These are phyloP conservation scores for Heliconius hortense DNA, from an alignment of 2,888 invertebrate genomes.

Conservation along the genomic window DNA sequence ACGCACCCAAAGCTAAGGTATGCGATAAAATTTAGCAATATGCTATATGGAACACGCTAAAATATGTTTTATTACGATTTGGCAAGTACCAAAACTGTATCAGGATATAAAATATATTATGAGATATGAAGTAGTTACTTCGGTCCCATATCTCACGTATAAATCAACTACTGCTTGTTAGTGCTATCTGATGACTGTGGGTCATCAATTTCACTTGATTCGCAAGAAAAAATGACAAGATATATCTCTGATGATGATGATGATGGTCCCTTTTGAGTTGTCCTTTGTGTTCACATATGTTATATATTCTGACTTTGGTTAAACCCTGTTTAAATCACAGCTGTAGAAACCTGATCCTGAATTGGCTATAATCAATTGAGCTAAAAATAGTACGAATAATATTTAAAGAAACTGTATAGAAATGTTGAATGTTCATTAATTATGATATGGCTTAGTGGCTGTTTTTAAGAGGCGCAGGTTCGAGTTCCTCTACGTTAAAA, in stretches of 20 bases:
- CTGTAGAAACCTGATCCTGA: background rate
- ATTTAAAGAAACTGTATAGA: no score
- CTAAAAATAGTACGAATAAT: no score
- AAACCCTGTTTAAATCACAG: background rate
- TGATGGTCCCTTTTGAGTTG: conserved; percentile 42
- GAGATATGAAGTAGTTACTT: conserved; percentile 15
- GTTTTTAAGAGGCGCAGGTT: no score
- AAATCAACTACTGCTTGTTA: conserved; percentile 73
- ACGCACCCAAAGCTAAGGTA: conserved; percentile 47
- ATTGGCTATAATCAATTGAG: background rate
- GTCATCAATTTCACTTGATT: conserved; percentile 70
- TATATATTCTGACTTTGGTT: background rate
- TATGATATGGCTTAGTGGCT: no score
- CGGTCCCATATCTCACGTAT: conserved; percentile 59
- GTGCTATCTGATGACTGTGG: conserved; percentile 64
- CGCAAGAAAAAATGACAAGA: conserved; percentile 47
- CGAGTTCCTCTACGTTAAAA: no score
- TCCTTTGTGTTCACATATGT: conserved; percentile 33
- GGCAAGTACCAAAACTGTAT: conserved; percentile 37
- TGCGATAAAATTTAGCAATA: conserved; percentile 40
- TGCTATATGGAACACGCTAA: conserved; percentile 31
- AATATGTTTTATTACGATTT: conserved; percentile 34
- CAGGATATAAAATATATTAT: conserved; percentile 20
- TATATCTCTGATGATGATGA: conserved; percentile 41
- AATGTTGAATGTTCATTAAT: no score